Evolutionary conservation across 1,140 invertebrate genomes (phyloP).

Genomic region (Alviniconcha marisindica): DNA sequence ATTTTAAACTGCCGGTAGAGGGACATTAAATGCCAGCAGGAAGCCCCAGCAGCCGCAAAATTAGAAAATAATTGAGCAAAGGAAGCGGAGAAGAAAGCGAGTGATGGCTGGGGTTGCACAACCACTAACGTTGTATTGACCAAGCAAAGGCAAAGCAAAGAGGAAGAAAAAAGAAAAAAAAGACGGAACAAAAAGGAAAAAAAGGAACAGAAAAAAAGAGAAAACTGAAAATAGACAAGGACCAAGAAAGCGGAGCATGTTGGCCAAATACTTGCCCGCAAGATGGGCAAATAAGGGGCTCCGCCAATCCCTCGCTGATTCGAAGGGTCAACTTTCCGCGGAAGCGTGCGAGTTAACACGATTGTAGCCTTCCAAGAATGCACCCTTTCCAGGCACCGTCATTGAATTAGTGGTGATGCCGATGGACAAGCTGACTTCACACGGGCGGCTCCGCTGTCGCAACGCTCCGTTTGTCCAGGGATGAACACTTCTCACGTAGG

Average conservation of each 20-base stretch:
- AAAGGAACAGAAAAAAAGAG: neutral
- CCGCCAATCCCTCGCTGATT: neutral
- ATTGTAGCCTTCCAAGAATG: neutral
- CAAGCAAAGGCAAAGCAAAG: neutral
- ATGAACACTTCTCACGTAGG: neutral
- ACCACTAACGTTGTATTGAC: neutral
- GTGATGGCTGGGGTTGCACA: neutral
- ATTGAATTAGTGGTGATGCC: constrained; percentile 14
- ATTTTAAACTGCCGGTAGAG: constrained; percentile 15
- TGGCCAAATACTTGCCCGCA: constrained; percentile 18
- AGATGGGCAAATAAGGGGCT: neutral
- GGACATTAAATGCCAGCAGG: constrained; percentile 4
- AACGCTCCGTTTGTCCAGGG: neutral
- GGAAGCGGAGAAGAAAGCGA: neutral
- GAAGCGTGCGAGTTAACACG: constrained; percentile 15
- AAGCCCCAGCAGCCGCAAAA: constrained; percentile 4
- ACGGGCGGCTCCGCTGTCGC: neutral
- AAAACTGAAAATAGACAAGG: neutral
- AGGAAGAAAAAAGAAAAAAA: neutral
- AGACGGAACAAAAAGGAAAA: neutral
- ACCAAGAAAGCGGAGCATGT: neutral
- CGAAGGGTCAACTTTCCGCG: neutral
- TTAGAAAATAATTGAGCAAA: constrained; percentile 16
- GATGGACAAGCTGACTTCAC: constrained; percentile 4
- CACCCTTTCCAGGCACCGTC: constrained; percentile 16